A percentile compares a stretch with the other conserved stretches of the same genome.
Conservation (phyloP, 2,888 invertebrate species). For the Cephus rjabovi region DNA sequence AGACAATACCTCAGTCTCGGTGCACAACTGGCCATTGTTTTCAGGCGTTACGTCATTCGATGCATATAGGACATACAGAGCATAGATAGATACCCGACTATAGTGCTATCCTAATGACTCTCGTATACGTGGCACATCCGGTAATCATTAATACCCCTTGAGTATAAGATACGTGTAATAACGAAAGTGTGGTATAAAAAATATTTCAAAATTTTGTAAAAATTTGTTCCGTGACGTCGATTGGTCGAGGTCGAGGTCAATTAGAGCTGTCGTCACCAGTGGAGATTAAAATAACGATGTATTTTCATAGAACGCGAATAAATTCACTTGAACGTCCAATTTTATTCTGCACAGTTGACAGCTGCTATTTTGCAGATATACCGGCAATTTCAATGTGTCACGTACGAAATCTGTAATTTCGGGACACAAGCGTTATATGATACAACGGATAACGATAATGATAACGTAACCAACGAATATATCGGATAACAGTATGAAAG, state of each 20-base stretch:
- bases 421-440: not conserved
- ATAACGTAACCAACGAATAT: not conserved
- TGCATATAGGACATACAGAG: too few species aligned
- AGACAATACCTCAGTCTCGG: too few species aligned
- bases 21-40: too few species aligned
- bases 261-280: not conserved
- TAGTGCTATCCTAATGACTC: too few species aligned
- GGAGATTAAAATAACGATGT: not conserved
- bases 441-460: not conserved
- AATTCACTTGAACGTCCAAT: not conserved
- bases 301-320: not conserved
- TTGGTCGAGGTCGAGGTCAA: not conserved
- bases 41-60: too few species aligned
- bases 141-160: too few species aligned
- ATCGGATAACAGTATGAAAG: not conserved
- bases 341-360: not conserved
- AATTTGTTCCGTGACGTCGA: not conserved
- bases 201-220: not conserved
- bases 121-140: too few species aligned
- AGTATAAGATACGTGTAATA: too few species aligned
- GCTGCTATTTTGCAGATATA: not conserved
- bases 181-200: not conserved
- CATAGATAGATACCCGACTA: too few species aligned
- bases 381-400: not conserved
- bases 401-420: not conserved